phyloP scores from a whole-genome alignment of 2,113 vertebrate genomes.

The Chinchilla lanigera region DNA sequence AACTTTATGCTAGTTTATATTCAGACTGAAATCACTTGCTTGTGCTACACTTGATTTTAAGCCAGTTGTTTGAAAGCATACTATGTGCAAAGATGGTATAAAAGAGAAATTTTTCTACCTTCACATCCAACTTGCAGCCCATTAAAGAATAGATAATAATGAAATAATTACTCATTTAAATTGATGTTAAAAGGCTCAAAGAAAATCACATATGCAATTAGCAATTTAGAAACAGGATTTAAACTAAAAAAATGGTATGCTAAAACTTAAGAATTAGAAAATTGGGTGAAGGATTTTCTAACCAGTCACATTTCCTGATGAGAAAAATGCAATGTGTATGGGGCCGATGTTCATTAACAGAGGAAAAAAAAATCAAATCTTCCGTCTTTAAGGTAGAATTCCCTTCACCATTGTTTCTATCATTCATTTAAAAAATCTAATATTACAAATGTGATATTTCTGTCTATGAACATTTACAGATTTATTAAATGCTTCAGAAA shows the following conservation, averaged over 20 bases:
- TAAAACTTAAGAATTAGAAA: constrained; percentile 27
- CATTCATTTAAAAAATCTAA: background rate
- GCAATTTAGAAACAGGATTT: background rate
- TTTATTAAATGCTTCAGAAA: background rate
- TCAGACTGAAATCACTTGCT: background rate
- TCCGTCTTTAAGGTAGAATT: background rate
- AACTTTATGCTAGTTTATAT: background rate
- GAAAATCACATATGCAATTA: background rate
- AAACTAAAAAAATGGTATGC: background rate
- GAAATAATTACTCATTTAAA: background rate
- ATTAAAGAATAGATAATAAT: background rate
- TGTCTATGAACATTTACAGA: background rate
- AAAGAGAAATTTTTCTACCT: background rate
- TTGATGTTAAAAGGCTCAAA: background rate
- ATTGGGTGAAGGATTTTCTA: background rate
- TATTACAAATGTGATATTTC: background rate
- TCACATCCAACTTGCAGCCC: background rate
- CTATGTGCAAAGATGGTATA: background rate
- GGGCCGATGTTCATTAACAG: background rate
- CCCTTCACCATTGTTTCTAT: background rate
- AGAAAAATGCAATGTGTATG: background rate
- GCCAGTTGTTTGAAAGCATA: background rate
- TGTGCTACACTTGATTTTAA: background rate
- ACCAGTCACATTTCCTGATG: background rate
- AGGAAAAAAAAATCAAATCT: background rate